Percentiles rank a stretch among this genome's conserved stretches.
These are phyloP conservation scores for Drosophila sp. DNA, from an alignment of 1,140 invertebrate genomes.

Conservation along the genomic window DNA sequence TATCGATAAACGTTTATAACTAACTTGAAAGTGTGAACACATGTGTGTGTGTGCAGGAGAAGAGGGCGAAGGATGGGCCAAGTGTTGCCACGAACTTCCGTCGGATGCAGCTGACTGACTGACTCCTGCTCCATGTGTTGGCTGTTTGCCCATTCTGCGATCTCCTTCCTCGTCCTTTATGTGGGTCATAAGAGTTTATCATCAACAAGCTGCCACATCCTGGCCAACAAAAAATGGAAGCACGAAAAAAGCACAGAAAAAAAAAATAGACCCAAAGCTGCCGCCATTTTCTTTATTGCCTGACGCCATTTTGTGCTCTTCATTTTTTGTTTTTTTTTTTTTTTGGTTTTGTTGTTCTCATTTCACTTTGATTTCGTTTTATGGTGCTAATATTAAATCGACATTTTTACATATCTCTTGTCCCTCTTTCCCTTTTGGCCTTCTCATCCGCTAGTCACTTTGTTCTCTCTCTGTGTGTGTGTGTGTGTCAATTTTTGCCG, in stretches of 20 bases:
- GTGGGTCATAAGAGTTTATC: slow-evolving; percentile 79
- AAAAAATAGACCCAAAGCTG: slow-evolving; percentile 41
- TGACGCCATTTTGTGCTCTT: slow-evolving; percentile 18
- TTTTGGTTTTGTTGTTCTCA: slow-evolving; percentile 38
- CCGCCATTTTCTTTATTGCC: slow-evolving; percentile 51
- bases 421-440: neutral
- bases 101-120: slow-evolving; percentile 58
- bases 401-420: slow-evolving; percentile 57
- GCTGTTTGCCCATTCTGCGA: slow-evolving; percentile 37
- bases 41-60: neutral
- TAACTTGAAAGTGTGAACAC: slow-evolving; percentile 67
- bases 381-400: slow-evolving; percentile 76
- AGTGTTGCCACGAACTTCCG: slow-evolving; percentile 78
- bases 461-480: slow-evolving; percentile 18
- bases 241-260: slow-evolving; percentile 20
- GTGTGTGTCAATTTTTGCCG: slow-evolving; percentile 49
- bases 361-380: slow-evolving; percentile 68
- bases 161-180: slow-evolving; percentile 30
- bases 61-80: slow-evolving; percentile 20
- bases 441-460: slow-evolving; percentile 33
- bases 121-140: slow-evolving; percentile 18
- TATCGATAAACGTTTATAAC: slow-evolving; percentile 80
- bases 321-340: neutral
- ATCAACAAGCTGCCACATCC: slow-evolving; percentile 78
- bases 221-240: slow-evolving; percentile 47